Evolutionary conservation across 1,140 invertebrate genomes (phyloP).

Genomic region (Chymomyza costata): DNA sequence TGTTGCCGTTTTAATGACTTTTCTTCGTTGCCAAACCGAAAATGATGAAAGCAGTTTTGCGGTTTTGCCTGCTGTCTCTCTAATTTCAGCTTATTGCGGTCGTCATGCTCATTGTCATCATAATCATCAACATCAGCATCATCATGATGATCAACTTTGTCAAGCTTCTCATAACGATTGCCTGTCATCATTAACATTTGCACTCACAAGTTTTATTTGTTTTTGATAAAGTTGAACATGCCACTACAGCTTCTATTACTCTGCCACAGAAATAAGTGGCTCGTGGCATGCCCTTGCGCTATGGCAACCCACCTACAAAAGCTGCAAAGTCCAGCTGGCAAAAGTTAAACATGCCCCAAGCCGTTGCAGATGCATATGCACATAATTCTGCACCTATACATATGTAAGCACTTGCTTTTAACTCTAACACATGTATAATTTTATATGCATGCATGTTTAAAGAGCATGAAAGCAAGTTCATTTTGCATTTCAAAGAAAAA

Average conservation of each 20-base stretch:
- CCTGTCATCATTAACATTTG: constrained; percentile 44
- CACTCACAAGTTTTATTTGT: constrained; percentile 39
- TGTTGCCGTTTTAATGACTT: constrained; percentile 55
- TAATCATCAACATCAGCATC: no score
- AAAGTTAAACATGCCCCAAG: no score
- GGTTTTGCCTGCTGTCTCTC: constrained; percentile 34
- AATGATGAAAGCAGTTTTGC: constrained; percentile 38
- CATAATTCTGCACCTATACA: no score
- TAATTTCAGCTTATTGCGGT: no score
- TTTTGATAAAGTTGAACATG: constrained; percentile 37
- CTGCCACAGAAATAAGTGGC: neutral
- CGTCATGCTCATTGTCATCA: constrained; percentile 14
- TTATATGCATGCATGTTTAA: constrained; percentile 69
- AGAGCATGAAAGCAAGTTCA: constrained; percentile 64
- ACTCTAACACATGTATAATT: constrained; percentile 43
- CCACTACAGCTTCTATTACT: constrained; percentile 7
- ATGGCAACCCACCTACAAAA: no score
- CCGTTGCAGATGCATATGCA: no score
- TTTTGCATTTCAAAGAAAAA: constrained; percentile 71
- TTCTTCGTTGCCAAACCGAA: constrained; percentile 31
- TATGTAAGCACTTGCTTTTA: constrained; percentile 2
- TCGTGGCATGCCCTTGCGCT: no score
- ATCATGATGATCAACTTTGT: no score
- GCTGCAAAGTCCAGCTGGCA: neutral
- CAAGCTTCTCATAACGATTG: no score